phyloP scores from a whole-genome alignment of 2,888 invertebrate species.

The Orchesella flavescens region DNA sequence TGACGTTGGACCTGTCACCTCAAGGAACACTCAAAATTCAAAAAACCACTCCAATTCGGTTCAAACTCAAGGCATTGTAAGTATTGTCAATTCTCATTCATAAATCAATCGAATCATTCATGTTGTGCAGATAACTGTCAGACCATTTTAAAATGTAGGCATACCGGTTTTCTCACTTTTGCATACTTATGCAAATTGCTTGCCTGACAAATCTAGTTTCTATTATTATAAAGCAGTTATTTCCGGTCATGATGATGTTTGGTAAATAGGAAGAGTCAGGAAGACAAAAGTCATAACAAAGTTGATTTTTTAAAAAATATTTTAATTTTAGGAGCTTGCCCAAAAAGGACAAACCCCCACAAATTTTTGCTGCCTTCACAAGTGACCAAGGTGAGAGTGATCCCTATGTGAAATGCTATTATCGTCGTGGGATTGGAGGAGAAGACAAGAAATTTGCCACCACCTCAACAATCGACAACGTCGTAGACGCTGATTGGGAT shows the following conservation, averaged over 20 bases:
- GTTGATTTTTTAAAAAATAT: background rate
- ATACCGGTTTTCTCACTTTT: background rate
- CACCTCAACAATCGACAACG: constrained; percentile 68
- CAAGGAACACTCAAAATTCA: constrained; percentile 66
- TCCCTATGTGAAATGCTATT: constrained; percentile 70
- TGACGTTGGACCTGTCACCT: constrained; percentile 56
- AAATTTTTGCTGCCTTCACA: constrained; percentile 59
- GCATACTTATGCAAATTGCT: background rate
- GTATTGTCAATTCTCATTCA: background rate
- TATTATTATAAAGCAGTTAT: background rate
- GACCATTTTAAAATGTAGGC: background rate
- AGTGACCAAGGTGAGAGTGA: constrained; percentile 67
- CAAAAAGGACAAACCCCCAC: constrained; percentile 65
- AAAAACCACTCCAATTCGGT: constrained; percentile 66
- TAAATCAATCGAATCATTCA: background rate
- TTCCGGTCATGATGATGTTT: background rate
- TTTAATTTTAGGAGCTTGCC: constrained; percentile 61
- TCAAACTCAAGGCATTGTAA: constrained; percentile 67
- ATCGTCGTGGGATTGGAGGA: constrained; percentile 65
- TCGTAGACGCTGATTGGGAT: constrained; percentile 69
- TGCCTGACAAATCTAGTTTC: background rate
- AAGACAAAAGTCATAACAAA: background rate
- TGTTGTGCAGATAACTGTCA: background rate
- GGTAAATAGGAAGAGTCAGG: background rate
- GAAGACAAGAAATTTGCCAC: constrained; percentile 68